Conservation (phyloP, 2,888 invertebrate species). For the Caenorhabditis sulstoni region DNA sequence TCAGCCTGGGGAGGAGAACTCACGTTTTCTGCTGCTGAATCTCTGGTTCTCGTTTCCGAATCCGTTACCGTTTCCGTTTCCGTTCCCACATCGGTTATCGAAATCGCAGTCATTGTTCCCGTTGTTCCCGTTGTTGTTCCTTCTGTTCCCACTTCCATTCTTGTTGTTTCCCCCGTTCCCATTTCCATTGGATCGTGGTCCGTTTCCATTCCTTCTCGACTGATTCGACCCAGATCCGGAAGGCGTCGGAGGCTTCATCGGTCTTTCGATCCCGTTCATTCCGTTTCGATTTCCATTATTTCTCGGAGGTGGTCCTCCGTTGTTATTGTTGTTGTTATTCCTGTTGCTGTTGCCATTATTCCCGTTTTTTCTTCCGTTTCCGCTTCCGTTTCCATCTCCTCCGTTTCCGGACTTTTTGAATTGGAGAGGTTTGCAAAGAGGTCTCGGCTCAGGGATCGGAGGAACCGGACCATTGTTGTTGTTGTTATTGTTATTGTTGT, state of each 20-base stretch:
- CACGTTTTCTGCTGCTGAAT: constrained; percentile 50
- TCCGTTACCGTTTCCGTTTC: constrained; percentile 18
- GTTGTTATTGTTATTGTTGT: constrained; percentile 13
- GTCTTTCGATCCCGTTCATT: neutral
- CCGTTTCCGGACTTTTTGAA: constrained; percentile 44
- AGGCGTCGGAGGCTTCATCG: constrained; percentile 19
- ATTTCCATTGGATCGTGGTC: constrained; percentile 29
- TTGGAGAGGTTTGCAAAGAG: constrained; percentile 40
- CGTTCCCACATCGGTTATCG: constrained; percentile 27
- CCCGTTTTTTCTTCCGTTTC: neutral
- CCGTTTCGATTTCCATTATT: constrained; percentile 27
- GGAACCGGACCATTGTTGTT: constrained; percentile 45
- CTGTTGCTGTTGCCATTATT: constrained; percentile 22
- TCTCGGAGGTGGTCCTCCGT: constrained; percentile 25
- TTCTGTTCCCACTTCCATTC: constrained; percentile 19
- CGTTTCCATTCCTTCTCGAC: constrained; percentile 33
- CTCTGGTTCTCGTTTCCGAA: constrained; percentile 25
- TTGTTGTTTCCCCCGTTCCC: neutral
- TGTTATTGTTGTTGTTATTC: constrained; percentile 13
- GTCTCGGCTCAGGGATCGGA: constrained; percentile 55
- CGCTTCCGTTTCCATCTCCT: constrained; percentile 15
- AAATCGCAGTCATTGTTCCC: constrained; percentile 16
- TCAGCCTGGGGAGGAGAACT: constrained; percentile 1
- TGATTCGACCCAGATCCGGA: constrained; percentile 34
- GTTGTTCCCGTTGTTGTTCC: constrained; percentile 25